These are phyloP conservation scores for Tenthredo notha DNA, from an alignment of 2,888 invertebrate genomes.

Conservation along the genomic window DNA sequence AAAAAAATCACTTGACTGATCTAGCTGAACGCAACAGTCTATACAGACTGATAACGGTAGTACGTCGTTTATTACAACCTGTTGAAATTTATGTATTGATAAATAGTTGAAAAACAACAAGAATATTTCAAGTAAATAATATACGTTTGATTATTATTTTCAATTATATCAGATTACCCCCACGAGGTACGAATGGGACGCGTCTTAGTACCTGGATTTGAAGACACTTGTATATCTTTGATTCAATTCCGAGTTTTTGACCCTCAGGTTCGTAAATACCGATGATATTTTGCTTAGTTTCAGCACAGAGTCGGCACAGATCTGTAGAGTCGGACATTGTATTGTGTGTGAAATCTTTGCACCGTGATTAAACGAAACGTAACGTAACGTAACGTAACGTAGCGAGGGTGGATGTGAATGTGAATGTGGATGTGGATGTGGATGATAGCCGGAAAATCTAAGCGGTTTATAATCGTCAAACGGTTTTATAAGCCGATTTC, in stretches of 20 bases:
- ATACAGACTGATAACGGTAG: slow-evolving; percentile 76
- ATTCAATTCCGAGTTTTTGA: slow-evolving; percentile 74
- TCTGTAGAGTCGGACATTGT: slow-evolving; percentile 69
- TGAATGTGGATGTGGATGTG: background rate
- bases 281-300: slow-evolving; percentile 75
- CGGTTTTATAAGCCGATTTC: background rate
- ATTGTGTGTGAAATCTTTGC: slow-evolving; percentile 37
- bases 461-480: background rate
- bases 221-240: slow-evolving; percentile 77
- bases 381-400: background rate
- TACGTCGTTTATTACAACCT: slow-evolving; percentile 74
- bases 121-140: background rate
- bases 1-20: slow-evolving; percentile 76
- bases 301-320: slow-evolving; percentile 78
- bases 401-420: background rate
- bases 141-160: background rate
- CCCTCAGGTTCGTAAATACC: slow-evolving; percentile 78
- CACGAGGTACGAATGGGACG: background rate
- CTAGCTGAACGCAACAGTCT: slow-evolving; percentile 76
- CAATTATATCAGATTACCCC: background rate
- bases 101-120: background rate
- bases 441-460: background rate
- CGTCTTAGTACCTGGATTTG: slow-evolving; percentile 74
- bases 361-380: background rate
- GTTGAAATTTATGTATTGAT: slow-evolving; percentile 44